A percentile compares a stretch with the other conserved stretches of the same genome.
phyloP scores from a whole-genome alignment of 2,888 invertebrate species.

The Dryobotodes eremita region DNA sequence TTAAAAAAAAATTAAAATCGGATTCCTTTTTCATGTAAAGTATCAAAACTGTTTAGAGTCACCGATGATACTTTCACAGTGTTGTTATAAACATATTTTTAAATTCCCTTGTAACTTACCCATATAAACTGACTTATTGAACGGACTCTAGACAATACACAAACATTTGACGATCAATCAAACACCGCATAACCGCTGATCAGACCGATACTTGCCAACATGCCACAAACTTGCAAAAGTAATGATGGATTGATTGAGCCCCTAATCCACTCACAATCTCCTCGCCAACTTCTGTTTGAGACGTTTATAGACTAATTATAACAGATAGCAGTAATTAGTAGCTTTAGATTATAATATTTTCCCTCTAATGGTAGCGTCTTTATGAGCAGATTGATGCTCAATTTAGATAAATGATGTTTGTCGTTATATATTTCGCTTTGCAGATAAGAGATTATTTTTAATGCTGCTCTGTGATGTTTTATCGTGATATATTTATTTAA shows the following conservation, averaged over 20 bases:
- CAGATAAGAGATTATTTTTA: not conserved
- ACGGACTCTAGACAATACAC: not conserved
- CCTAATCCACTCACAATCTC: slow-evolving; percentile 47
- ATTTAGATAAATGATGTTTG: slow-evolving; percentile 21
- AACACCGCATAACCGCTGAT: slow-evolving; percentile 24
- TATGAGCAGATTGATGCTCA: slow-evolving; percentile 24
- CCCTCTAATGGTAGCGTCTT: not conserved
- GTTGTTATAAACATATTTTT: no score
- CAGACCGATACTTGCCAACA: slow-evolving; percentile 43
- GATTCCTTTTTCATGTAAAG: no score
- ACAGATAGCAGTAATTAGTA: slow-evolving; percentile 44
- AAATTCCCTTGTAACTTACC: no score
- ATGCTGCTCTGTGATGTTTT: not conserved
- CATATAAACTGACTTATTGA: no score
- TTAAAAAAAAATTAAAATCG: no score
- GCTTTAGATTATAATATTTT: slow-evolving; percentile 18
- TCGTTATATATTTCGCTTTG: not conserved
- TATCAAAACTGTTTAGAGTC: no score
- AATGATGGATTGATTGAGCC: slow-evolving; percentile 62
- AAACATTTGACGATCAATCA: slow-evolving; percentile 46
- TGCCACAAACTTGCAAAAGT: slow-evolving; percentile 46
- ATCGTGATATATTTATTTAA: not conserved
- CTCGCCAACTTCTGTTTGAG: slow-evolving; percentile 45
- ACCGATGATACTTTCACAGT: no score
- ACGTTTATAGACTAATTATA: slow-evolving; percentile 52